Conservation (phyloP, 2,113 vertebrate species). For the Polyodon spathula region DNA sequence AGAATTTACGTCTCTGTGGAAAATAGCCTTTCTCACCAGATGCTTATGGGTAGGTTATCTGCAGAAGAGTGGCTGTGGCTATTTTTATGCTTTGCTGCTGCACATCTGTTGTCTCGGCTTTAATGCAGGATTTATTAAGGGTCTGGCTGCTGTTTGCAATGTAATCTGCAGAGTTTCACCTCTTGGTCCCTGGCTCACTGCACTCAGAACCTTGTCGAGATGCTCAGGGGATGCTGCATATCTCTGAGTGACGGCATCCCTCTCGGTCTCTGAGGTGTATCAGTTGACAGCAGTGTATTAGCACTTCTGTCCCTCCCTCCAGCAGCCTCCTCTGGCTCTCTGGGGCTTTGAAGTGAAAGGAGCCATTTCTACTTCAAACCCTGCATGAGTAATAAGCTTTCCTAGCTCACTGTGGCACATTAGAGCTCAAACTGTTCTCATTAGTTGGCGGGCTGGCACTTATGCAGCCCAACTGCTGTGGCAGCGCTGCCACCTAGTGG, state of each 20-base stretch:
- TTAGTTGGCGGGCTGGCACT: not conserved
- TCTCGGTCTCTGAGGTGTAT: too few species aligned
- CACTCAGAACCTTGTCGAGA: not conserved
- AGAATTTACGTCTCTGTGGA: too few species aligned
- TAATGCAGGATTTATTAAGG: not conserved
- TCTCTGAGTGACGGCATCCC: too few species aligned
- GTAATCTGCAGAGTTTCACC: not conserved
- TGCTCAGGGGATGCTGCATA: not conserved
- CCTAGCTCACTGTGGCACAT: not conserved
- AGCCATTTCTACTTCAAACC: too few species aligned
- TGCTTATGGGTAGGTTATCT: conserved; percentile 6
- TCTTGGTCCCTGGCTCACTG: not conserved
- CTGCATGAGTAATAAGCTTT: too few species aligned
- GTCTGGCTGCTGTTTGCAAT: not conserved
- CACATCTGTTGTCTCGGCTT: conserved; percentile 12
- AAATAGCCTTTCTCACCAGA: not conserved
- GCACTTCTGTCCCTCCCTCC: too few species aligned
- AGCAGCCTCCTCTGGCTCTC: too few species aligned
- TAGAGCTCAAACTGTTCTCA: not conserved
- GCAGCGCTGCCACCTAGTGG: not conserved
- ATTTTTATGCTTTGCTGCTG: conserved; percentile 3
- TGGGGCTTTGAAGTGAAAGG: too few species aligned
- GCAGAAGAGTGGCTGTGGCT: not conserved
- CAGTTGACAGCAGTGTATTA: too few species aligned
- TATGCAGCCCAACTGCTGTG: not conserved